Conservation (phyloP, 2,113 vertebrate species). For the Prionailurus viverrinus region DNA sequence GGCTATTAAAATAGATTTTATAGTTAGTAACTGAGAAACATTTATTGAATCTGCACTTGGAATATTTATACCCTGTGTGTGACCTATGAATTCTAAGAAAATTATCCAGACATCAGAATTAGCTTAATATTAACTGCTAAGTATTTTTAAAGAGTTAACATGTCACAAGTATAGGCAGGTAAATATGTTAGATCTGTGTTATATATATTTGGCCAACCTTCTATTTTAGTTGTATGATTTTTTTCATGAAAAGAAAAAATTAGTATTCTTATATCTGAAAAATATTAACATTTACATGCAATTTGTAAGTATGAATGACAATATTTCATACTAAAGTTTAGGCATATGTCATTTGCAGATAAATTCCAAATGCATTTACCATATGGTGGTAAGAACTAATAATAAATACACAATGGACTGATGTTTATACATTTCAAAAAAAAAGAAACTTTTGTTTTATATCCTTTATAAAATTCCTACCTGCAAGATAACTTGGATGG, state of each 20-base stretch:
- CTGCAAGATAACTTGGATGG: background rate
- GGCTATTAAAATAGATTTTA: background rate
- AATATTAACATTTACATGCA: background rate
- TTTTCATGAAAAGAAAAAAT: background rate
- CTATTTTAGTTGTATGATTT: background rate
- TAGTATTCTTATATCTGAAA: background rate
- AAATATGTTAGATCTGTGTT: background rate
- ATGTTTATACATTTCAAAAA: background rate
- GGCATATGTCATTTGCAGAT: background rate
- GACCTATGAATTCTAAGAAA: background rate
- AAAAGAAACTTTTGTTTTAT: background rate
- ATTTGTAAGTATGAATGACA: background rate
- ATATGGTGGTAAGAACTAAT: background rate
- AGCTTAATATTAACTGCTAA: background rate
- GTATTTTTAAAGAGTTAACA: background rate
- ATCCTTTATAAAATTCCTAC: background rate
- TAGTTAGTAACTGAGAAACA: background rate
- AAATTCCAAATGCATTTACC: background rate
- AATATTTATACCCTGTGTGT: background rate
- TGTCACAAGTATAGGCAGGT: background rate
- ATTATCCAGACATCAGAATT: background rate
- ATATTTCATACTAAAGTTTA: conserved; percentile 8
- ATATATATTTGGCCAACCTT: background rate
- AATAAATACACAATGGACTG: background rate
- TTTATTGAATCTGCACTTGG: background rate